phyloP scores from a whole-genome alignment of 2,797 vertebrate species.

The Poeciliopsis paucimaculata region DNA sequence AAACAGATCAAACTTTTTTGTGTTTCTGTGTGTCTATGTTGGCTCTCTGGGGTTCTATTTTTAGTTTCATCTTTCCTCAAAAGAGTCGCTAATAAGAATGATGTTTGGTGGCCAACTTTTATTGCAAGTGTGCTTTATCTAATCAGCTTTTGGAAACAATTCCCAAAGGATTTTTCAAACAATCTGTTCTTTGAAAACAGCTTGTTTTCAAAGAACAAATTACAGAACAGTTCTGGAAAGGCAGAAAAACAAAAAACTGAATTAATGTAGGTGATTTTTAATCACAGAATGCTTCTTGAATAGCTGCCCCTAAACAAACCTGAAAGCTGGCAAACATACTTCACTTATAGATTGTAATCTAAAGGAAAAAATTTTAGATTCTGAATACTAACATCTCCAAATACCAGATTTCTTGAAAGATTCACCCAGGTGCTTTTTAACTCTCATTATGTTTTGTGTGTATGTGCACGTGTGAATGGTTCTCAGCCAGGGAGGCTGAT shows the following conservation, averaged over 20 bases:
- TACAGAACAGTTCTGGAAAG: not conserved
- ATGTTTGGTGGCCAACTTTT: conserved; percentile 36
- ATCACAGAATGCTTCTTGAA: conserved; percentile 6
- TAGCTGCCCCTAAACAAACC: not conserved
- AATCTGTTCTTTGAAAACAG: conserved; percentile 30
- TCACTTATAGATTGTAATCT: not conserved
- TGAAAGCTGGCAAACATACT: conserved; percentile 3
- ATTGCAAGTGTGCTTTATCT: conserved; percentile 29
- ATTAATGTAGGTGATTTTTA: not conserved
- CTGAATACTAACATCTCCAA: conserved; percentile 21
- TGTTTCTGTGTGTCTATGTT: not conserved
- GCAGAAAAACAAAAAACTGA: not conserved
- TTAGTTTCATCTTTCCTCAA: conserved; percentile 32
- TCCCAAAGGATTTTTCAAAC: conserved; percentile 36
- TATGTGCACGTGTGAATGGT: conserved; percentile 41
- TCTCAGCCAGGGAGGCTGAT: conserved; percentile 69
- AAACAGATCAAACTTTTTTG: conserved; percentile 14
- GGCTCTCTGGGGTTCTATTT: conserved; percentile 19
- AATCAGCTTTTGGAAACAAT: conserved; percentile 35
- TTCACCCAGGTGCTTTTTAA: conserved; percentile 10
- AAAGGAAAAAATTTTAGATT: not conserved
- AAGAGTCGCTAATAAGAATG: conserved; percentile 25
- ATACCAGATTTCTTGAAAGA: conserved; percentile 29
- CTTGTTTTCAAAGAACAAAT: too few species aligned
- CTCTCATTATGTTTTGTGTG: conserved; percentile 8